Percentiles rank a stretch among this genome's conserved stretches.
Evolutionary conservation across 2,113 vertebrate genomes (phyloP).

Genomic region (Oenanthe melanoleuca): DNA sequence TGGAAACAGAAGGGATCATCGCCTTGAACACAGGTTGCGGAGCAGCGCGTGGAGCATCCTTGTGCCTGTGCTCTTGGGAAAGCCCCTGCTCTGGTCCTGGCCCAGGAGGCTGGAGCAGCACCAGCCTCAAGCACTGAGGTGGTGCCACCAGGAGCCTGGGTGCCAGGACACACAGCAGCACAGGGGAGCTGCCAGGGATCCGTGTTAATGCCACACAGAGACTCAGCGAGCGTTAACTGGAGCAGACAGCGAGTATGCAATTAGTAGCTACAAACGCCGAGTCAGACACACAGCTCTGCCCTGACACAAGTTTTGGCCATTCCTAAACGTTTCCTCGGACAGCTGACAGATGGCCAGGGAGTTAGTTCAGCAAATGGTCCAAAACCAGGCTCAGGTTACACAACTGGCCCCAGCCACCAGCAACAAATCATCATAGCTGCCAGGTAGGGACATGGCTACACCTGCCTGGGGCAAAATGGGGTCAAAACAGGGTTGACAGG

Average conservation of each 20-base stretch:
- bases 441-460: neutral
- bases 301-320: neutral
- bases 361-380: constrained; percentile 4
- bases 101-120: neutral
- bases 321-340: neutral
- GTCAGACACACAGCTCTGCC: neutral
- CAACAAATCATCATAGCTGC: neutral
- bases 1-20: neutral
- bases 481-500: neutral
- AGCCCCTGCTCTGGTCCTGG: neutral
- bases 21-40: neutral
- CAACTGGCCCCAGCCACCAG: constrained; percentile 9
- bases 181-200: neutral
- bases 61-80: accelerated
- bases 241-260: neutral
- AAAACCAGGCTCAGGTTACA: neutral
- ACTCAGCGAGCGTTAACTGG: neutral
- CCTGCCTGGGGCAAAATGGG: neutral
- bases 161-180: neutral
- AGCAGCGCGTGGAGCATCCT: neutral
- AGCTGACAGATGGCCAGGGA: neutral
- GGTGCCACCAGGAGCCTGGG: accelerated
- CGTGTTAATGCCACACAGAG: neutral
- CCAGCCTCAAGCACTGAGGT: neutral
- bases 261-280: neutral